A percentile compares a stretch with the other conserved stretches of the same genome.
Evolutionary conservation across 2,888 invertebrate species (phyloP).

Genomic region (Ophion ventricosus): DNA sequence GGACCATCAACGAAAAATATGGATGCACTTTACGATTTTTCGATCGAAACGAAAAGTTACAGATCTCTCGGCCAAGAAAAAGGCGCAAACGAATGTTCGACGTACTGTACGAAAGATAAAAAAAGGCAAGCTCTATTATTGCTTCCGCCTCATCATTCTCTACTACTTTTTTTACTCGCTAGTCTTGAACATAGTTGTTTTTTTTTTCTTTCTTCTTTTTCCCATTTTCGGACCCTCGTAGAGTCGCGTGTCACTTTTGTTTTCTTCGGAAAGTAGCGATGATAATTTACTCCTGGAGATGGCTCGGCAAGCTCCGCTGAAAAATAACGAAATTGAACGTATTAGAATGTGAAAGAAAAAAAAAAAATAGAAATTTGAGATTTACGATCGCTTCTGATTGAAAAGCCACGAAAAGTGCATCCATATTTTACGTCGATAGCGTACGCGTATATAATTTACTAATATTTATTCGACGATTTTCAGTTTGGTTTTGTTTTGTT

Average conservation of each 20-base stretch:
- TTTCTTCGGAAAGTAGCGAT: not conserved
- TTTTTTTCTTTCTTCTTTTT: not conserved
- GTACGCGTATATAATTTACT: not conserved
- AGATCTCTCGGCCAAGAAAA: not conserved
- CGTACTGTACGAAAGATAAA: not conserved
- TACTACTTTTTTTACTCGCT: not conserved
- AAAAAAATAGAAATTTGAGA: not conserved
- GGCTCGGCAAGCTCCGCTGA: not conserved
- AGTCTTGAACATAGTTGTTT: not conserved
- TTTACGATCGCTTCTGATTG: not conserved
- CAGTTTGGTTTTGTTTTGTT: not conserved
- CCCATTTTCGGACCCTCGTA: too few species aligned
- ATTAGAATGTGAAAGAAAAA: not conserved
- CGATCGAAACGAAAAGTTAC: not conserved
- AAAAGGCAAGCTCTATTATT: not conserved
- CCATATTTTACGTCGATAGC: not conserved
- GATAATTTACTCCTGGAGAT: not conserved
- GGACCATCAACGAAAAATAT: not conserved
- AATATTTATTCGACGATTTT: not conserved
- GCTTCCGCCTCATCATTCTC: not conserved
- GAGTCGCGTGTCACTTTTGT: not conserved
- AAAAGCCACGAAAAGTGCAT: not conserved
- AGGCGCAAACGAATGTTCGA: not conserved
- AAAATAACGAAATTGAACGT: not conserved
- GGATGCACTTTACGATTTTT: not conserved